phyloP scores from a whole-genome alignment of 2,888 invertebrate species.

The Yponomeuta evonymella region DNA sequence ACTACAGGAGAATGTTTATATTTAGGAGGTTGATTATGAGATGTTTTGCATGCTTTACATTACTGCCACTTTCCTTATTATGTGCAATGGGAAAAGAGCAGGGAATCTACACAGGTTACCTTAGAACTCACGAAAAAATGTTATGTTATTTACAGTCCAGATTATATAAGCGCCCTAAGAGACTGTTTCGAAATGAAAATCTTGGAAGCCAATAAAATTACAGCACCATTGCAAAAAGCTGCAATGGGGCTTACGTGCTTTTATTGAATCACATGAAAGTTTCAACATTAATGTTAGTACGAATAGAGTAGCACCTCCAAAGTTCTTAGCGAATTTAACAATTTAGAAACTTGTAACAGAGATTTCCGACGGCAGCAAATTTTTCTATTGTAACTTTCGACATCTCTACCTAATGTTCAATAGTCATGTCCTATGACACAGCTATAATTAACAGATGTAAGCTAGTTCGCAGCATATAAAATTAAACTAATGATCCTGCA shows the following conservation, averaged over 20 bases:
- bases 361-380: neutral
- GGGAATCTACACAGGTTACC: neutral
- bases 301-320: constrained; percentile 12
- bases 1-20: constrained; percentile 9
- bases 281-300: neutral
- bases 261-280: neutral
- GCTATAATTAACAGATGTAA: constrained; percentile 38
- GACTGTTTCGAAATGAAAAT: neutral
- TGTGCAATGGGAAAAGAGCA: neutral
- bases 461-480: constrained; percentile 57
- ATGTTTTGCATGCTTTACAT: neutral
- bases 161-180: neutral
- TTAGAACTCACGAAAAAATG: constrained; percentile 1
- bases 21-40: constrained; percentile 2
- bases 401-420: neutral
- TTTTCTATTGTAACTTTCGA: neutral
- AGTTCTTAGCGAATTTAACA: neutral
- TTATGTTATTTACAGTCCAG: constrained; percentile 11
- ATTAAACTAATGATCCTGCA: constrained; percentile 58
- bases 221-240: neutral
- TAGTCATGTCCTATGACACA: neutral
- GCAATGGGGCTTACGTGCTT: neutral
- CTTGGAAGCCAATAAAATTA: constrained; percentile 3
- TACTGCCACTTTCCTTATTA: constrained; percentile 4
- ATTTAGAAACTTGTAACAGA: neutral